phyloP scores from a whole-genome alignment of 2,797 vertebrate species.

The Chromobotia macracanthus region DNA sequence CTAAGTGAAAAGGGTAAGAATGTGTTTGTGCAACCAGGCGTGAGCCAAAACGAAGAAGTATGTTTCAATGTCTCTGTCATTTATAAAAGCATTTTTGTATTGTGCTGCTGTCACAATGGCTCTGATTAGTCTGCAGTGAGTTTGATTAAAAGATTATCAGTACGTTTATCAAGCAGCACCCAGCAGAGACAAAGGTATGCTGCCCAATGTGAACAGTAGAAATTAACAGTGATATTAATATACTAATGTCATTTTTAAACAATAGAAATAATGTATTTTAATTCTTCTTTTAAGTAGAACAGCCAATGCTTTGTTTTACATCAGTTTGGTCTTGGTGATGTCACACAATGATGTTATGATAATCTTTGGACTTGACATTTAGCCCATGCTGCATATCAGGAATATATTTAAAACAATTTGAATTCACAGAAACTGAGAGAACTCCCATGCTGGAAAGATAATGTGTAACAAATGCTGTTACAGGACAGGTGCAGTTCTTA shows the following conservation, averaged over 20 bases:
- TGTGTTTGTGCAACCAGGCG: background rate
- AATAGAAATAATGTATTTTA: too few species aligned
- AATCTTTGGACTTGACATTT: slow-evolving; percentile 14
- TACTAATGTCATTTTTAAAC: too few species aligned
- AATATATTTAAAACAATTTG: background rate
- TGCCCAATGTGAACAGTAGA: background rate
- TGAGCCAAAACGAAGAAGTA: background rate
- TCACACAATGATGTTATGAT: background rate
- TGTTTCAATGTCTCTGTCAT: slow-evolving; percentile 10
- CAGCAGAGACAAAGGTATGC: background rate
- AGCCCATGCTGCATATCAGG: background rate
- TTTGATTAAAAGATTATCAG: slow-evolving; percentile 13
- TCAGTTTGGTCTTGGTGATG: background rate
- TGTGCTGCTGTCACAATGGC: background rate
- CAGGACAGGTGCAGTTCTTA: background rate
- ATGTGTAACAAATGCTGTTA: background rate
- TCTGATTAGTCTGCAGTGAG: slow-evolving; percentile 12
- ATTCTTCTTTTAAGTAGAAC: too few species aligned
- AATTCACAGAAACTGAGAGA: background rate
- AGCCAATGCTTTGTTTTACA: slow-evolving; percentile 8
- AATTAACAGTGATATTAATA: too few species aligned
- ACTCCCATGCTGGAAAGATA: background rate
- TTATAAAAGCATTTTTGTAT: background rate
- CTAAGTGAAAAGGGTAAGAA: background rate
- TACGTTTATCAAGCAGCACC: background rate